Evolutionary conservation across 2,797 vertebrate species (phyloP).

Genomic region (Xenops minutus): DNA sequence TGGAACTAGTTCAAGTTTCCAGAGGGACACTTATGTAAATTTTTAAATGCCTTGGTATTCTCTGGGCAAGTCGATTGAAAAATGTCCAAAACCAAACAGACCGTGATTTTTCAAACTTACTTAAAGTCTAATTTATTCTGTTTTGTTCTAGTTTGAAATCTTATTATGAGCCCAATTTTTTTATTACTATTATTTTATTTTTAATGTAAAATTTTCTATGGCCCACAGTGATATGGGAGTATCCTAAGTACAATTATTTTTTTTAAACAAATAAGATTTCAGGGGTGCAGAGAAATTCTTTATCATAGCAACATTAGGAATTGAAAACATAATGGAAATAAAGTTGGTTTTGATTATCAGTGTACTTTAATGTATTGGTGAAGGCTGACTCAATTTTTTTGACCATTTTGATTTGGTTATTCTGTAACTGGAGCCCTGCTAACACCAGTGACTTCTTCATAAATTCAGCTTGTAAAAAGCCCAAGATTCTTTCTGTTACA

Average conservation of each 20-base stretch:
- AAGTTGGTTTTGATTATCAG: background rate
- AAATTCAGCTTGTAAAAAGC: background rate
- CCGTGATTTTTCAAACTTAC: background rate
- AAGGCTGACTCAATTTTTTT: background rate
- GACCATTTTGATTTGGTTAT: background rate
- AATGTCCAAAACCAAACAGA: background rate
- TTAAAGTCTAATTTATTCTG: background rate
- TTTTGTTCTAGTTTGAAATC: background rate
- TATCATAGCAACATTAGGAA: background rate
- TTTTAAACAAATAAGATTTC: background rate
- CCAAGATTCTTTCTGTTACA: background rate
- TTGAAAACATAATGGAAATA: background rate
- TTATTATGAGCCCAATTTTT: background rate
- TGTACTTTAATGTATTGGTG: background rate
- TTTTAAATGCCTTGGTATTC: slow-evolving; percentile 19
- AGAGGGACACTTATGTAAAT: slow-evolving; percentile 2
- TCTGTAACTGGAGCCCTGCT: background rate
- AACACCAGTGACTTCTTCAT: background rate
- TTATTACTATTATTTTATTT: background rate
- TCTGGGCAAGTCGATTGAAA: background rate
- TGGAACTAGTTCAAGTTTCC: slow-evolving; percentile 7
- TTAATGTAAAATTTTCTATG: background rate
- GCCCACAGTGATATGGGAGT: background rate
- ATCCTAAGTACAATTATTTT: background rate
- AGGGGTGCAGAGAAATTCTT: background rate